phyloP scores from a whole-genome alignment of 2,113 vertebrate species.

The Excalfactoria chinensis region DNA sequence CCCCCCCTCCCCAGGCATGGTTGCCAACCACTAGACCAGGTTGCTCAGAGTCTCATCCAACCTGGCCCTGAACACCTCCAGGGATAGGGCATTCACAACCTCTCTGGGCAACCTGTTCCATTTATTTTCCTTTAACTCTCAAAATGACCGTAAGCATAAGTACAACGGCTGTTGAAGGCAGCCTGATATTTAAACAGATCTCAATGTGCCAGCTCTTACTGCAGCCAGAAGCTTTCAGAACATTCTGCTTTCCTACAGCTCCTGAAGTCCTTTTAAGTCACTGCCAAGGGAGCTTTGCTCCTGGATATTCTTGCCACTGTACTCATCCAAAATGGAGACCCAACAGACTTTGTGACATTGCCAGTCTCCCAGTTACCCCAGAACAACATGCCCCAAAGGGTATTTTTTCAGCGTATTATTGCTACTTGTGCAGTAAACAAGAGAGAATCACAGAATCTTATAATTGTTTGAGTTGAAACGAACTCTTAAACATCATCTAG shows the following conservation, averaged over 20 bases:
- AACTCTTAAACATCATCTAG: no score
- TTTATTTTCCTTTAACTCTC: not conserved
- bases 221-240: not conserved
- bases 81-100: no score
- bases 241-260: not conserved
- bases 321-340: not conserved
- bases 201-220: not conserved
- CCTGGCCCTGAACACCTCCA: no score
- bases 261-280: not conserved
- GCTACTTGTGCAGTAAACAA: not conserved
- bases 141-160: not conserved
- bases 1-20: no score
- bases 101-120: no score
- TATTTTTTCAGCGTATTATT: not conserved
- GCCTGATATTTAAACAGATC: not conserved
- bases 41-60: no score
- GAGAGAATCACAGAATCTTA: not conserved
- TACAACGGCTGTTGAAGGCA: not conserved
- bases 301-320: not conserved
- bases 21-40: no score
- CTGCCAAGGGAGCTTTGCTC: not conserved
- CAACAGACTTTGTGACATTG: not conserved
- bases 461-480: no score
- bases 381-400: fast-evolving
- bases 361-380: not conserved